phyloP scores from a whole-genome alignment of 2,113 vertebrate species.

The Dicerorhinus sumatrensis region DNA sequence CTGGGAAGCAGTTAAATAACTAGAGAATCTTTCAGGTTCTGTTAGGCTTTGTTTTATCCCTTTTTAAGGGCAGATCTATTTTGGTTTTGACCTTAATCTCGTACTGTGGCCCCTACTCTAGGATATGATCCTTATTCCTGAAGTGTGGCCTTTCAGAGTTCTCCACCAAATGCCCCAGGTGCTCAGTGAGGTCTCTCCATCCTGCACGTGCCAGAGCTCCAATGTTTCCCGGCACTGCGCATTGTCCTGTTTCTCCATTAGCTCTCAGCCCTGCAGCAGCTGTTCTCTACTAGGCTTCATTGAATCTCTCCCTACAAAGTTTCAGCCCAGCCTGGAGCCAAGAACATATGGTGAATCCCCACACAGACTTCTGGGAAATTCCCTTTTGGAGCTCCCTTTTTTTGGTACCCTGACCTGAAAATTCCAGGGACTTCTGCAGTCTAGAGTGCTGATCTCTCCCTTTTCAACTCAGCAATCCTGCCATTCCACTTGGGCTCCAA shows the following conservation, averaged over 20 bases:
- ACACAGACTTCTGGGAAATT: background rate
- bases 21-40: background rate
- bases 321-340: background rate
- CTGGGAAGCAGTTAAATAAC: background rate
- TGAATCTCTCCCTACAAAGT: background rate
- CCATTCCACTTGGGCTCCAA: background rate
- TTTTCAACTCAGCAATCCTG: background rate
- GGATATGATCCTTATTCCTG: background rate
- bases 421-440: background rate
- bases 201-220: background rate
- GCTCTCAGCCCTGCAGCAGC: background rate
- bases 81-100: slow-evolving; percentile 20
- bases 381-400: background rate
- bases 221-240: background rate
- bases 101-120: background rate
- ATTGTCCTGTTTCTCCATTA: background rate
- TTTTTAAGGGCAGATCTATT: background rate
- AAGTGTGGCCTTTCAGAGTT: background rate
- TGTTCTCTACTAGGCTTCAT: background rate
- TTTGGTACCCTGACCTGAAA: background rate
- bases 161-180: background rate
- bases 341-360: background rate
- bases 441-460: background rate
- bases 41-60: background rate
- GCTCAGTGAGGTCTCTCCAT: background rate